Conservation (phyloP, 2,797 vertebrate species). For the Gallinago stenura region DNA sequence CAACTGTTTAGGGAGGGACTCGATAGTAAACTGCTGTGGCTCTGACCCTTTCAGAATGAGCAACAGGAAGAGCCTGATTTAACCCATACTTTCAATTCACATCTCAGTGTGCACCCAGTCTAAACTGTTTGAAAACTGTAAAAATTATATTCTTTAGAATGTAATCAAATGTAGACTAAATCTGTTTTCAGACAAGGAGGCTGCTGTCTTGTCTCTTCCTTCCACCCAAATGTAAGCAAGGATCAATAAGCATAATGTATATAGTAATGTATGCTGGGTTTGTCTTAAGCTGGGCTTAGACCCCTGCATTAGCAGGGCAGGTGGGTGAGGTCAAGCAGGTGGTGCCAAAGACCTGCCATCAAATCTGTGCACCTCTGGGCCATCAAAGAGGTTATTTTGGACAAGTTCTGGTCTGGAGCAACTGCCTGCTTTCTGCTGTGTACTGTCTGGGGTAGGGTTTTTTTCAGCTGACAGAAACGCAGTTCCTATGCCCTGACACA, state of each 20-base stretch:
- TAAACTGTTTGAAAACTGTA: not conserved
- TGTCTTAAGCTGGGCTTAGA: not conserved
- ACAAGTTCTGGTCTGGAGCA: not conserved
- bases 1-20: conserved; percentile 37
- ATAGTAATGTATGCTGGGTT: not conserved
- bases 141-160: not conserved
- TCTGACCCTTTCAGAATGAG: not conserved
- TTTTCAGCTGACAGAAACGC: not conserved
- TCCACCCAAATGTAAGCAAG: not conserved
- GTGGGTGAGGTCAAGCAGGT: not conserved
- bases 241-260: not conserved
- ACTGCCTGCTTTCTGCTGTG: not conserved
- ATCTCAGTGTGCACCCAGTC: not conserved
- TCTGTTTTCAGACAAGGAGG: not conserved
- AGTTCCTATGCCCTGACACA: not conserved
- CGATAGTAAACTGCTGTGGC: not conserved
- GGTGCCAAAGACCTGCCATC: not conserved
- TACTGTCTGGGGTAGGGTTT: not conserved
- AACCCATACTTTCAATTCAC: not conserved
- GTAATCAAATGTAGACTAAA: not conserved
- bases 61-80: not conserved
- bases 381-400: fast-evolving
- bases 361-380: not conserved
- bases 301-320: not conserved
- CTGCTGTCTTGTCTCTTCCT: not conserved